phyloP scores from a whole-genome alignment of 2,888 invertebrate genomes.

The Hirtodrosophila histrioides region DNA sequence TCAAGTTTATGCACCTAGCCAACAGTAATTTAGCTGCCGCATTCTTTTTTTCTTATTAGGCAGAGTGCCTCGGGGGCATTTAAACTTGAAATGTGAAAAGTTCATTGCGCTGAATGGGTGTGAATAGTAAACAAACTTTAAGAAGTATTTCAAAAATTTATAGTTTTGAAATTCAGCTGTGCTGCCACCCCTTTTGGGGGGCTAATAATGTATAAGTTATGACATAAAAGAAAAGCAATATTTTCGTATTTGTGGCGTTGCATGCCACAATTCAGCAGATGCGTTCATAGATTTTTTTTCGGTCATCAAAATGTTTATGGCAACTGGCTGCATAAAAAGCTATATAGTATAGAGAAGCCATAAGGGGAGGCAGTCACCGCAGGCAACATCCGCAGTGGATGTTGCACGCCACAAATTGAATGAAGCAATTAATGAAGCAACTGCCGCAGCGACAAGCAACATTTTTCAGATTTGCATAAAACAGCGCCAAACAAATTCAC shows the following conservation, averaged over 20 bases:
- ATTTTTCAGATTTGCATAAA: constrained; percentile 56
- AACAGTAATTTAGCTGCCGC: constrained; percentile 10
- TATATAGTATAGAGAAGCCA: no score
- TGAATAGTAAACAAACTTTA: constrained; percentile 43
- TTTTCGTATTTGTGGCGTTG: constrained; percentile 12
- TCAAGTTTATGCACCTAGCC: constrained; percentile 38
- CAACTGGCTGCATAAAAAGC: constrained; percentile 6
- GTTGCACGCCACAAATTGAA: constrained; percentile 39
- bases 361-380: constrained; percentile 4
- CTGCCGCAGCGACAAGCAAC: constrained; percentile 31
- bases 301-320: constrained; percentile 36
- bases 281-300: constrained; percentile 36
- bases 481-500: constrained; percentile 61
- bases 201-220: no score
- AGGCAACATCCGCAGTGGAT: constrained; percentile 38
- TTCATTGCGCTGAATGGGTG: constrained; percentile 73
- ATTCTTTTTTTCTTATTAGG: constrained; percentile 66
- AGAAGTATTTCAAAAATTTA: constrained; percentile 6
- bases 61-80: constrained; percentile 72
- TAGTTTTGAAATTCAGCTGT: constrained; percentile 19
- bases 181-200: background rate
- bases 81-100: constrained; percentile 74
- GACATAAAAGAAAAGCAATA: background rate
- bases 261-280: constrained; percentile 13
- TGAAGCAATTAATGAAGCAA: constrained; percentile 58